Percentiles rank a stretch among this genome's conserved stretches.
Evolutionary conservation across 2,113 vertebrate genomes (phyloP).

Genomic region (Neolamprologus brichardi): DNA sequence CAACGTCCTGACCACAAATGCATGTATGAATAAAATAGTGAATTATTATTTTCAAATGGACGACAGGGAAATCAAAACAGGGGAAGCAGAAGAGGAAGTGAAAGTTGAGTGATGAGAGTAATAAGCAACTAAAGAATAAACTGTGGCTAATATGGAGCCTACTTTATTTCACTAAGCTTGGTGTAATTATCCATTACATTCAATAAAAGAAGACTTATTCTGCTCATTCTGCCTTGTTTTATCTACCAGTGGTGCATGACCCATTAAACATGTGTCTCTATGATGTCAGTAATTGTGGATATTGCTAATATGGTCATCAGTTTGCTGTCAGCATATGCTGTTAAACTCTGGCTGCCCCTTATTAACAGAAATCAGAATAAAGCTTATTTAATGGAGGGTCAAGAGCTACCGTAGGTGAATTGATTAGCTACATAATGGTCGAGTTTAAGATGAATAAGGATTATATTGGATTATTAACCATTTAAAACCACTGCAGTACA

Average conservation of each 20-base stretch:
- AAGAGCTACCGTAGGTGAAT: background rate
- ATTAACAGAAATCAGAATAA: background rate
- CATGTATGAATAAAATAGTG: background rate
- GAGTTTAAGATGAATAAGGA: background rate
- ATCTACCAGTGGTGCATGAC: background rate
- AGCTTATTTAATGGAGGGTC: background rate
- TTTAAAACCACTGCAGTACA: background rate
- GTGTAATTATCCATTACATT: background rate
- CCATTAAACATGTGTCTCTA: fast-evolving
- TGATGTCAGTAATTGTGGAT: background rate
- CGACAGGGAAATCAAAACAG: background rate
- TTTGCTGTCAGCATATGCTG: background rate
- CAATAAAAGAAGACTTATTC: background rate
- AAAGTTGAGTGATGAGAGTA: background rate
- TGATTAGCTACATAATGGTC: background rate
- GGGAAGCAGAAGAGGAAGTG: background rate
- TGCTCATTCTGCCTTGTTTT: background rate
- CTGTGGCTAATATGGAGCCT: background rate
- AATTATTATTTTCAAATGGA: background rate
- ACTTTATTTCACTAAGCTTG: background rate
- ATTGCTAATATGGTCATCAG: background rate
- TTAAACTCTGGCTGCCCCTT: background rate
- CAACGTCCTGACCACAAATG: background rate
- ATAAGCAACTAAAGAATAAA: background rate
- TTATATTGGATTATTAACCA: background rate